A percentile compares a stretch with the other conserved stretches of the same genome.
Evolutionary conservation across 2,113 vertebrate species (phyloP).

Genomic region (Empidonax traillii): DNA sequence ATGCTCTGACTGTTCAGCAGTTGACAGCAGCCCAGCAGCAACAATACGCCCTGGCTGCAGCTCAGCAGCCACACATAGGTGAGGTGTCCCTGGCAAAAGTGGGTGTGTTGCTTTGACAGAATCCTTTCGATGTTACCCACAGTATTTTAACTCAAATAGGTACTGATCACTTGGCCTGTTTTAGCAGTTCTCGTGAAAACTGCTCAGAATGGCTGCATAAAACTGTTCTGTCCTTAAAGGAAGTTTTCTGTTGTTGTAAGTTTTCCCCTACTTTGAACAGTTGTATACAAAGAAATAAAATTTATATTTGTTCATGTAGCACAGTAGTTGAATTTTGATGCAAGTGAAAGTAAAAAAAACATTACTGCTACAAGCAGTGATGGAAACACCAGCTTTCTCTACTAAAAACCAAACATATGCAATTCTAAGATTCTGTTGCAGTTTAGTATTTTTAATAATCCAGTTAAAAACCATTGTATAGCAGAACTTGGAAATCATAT

Average conservation of each 20-base stretch:
- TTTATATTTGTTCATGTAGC: not conserved
- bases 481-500: not conserved
- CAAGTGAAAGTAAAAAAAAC: not conserved
- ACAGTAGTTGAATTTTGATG: not conserved
- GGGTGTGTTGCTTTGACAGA: not conserved
- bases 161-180: not conserved
- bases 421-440: not conserved
- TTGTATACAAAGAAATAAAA: not conserved
- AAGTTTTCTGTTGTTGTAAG: not conserved
- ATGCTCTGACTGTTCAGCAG: slow-evolving; percentile 91
- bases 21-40: slow-evolving; percentile 95
- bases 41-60: slow-evolving; percentile 93
- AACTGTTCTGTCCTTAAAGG: not conserved
- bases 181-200: not conserved
- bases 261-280: not conserved
- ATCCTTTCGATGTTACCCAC: not conserved
- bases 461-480: not conserved
- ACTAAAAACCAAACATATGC: not conserved
- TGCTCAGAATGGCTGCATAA: not conserved
- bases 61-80: slow-evolving; percentile 97
- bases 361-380: not conserved
- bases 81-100: slow-evolving; percentile 39
- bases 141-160: not conserved
- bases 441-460: not conserved
- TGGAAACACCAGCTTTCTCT: not conserved